Evolutionary conservation across 1,140 invertebrate species (phyloP), one percentile per base, ranked within the genome.

Genomic region (Drosophila trapezifrons): DNA sequence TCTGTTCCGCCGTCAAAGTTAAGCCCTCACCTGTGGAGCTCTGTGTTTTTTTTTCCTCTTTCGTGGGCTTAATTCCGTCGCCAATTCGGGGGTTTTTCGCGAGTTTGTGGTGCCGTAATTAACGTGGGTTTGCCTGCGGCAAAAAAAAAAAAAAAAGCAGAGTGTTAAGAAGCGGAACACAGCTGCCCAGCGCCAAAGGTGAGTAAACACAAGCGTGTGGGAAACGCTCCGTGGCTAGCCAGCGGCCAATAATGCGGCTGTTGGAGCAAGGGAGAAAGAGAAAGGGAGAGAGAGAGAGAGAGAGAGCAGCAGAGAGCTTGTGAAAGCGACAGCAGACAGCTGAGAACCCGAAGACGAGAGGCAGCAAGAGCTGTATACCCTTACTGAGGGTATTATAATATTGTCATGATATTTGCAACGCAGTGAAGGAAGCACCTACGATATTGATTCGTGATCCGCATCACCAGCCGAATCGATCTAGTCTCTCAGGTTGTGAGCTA

Each of bases 161-260:
- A 45, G 47, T 17, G 25, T 29, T 65, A 17, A 13, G 29, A 29
- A 17, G 29, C 32, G 45, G 32, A 40, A 37, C 63, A 35, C 52
- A 58, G 42, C 54, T 58, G 54, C 45, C 29, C 46, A 12, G 7
- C 32, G 10, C 25, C 17, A 27, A 66, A 49, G 64, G 64, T 67
- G 64, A 67, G 64, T 66, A 66, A 49, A 67, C 60, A 66, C 6
- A 8, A 54, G 51, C 51, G 51, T 54, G 51, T 37, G 51, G 51
- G 32, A 37, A 52, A 20, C 32, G 32, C 18, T 52, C 4, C 18
- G 18, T 4, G 15, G 13, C n/a, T 37, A 13, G 49, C 18, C 25
- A 49, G 32, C 10, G 3, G n/a, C n/a, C n/a, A n/a, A n/a, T n/a
- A n/a, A n/a, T n/a, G n/a, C n/a, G n/a, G n/a, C n/a, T n/a, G 32